Conservation (phyloP, 2,113 vertebrate species). For the Malaclemys terrapin region DNA sequence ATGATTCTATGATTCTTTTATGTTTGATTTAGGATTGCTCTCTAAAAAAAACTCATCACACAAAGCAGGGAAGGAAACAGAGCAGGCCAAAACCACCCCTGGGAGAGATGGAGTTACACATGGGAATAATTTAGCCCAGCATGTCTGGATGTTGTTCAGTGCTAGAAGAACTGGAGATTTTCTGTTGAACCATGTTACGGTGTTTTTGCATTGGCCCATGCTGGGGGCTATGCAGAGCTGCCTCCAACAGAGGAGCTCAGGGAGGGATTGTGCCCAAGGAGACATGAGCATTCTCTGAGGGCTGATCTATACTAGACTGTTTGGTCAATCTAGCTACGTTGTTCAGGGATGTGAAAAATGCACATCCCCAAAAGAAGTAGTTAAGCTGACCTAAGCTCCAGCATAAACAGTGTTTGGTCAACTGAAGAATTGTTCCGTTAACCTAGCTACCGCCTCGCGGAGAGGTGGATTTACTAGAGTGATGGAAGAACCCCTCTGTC, state of each 20-base stretch:
- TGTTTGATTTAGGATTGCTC: background rate
- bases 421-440: too few relatives aligned
- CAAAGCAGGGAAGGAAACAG: background rate
- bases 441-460: too few relatives aligned
- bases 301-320: too few relatives aligned
- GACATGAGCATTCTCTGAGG: background rate
- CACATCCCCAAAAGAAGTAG: too few relatives aligned
- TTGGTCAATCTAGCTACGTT: too few relatives aligned
- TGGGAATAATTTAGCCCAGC: background rate
- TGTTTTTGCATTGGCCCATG: background rate
- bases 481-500: too few relatives aligned
- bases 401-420: too few relatives aligned
- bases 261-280: background rate
- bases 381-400: too few relatives aligned
- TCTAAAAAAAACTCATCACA: background rate
- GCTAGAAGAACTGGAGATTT: background rate
- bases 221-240: background rate
- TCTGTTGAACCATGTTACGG: background rate
- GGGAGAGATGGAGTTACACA: background rate
- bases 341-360: too few relatives aligned
- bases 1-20: background rate
- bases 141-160: background rate
- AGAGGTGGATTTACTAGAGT: too few relatives aligned
- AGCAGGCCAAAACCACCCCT: background rate
- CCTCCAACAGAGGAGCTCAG: background rate